These are phyloP conservation scores for Phytoseiulus persimilis DNA, from an alignment of 2,888 invertebrate species.

Conservation along the genomic window DNA sequence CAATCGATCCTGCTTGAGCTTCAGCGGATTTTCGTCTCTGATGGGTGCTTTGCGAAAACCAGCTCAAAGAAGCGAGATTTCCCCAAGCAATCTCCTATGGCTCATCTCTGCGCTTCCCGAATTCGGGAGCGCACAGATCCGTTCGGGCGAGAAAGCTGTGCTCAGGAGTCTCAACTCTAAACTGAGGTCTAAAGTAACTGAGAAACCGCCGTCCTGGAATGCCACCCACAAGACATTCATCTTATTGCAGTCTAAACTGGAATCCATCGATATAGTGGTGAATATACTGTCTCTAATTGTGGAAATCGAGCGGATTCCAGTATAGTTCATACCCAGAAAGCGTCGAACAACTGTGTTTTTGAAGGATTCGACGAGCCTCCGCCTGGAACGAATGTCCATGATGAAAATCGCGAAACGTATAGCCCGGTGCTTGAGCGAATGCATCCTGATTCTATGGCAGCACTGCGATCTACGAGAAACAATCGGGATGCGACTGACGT, in stretches of 20 bases:
- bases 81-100: background rate
- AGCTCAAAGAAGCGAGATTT: background rate
- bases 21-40: background rate
- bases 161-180: background rate
- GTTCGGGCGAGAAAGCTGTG: background rate
- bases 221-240: background rate
- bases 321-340: no score
- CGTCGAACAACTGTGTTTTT: no score
- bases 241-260: background rate
- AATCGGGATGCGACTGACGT: background rate
- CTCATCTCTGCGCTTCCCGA: background rate
- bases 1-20: background rate
- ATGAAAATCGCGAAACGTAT: constrained; percentile 13
- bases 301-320: no score
- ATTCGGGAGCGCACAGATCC: background rate
- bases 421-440: background rate
- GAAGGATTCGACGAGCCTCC: background rate
- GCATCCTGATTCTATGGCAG: background rate
- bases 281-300: no score
- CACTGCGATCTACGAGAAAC: background rate
- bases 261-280: constrained; percentile 1
- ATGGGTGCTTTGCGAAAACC: background rate
- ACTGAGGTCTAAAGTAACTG: background rate
- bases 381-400: constrained; percentile 1
- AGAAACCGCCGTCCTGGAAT: background rate